phyloP scores from a whole-genome alignment of 2,113 vertebrate species.

The Cavia porcellus region DNA sequence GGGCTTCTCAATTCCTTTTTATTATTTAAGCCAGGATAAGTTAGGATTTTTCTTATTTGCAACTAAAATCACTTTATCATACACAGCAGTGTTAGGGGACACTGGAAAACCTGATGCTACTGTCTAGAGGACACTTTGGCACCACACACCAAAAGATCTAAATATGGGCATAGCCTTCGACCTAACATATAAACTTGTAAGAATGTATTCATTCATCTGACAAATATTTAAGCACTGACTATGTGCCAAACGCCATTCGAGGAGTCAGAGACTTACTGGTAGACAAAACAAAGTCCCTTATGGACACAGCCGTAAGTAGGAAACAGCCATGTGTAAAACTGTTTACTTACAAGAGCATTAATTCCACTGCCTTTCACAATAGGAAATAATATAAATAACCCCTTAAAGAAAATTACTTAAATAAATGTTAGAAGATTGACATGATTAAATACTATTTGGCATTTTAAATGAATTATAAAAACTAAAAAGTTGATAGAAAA shows the following conservation, averaged over 20 bases:
- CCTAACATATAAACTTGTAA: slow-evolving; percentile 16
- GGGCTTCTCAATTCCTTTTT: background rate
- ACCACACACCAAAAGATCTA: slow-evolving; percentile 5
- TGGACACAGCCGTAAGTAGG: background rate
- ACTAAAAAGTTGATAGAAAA: background rate
- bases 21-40: background rate
- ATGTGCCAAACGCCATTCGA: slow-evolving; percentile 7
- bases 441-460: slow-evolving; percentile 3
- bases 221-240: slow-evolving; percentile 55
- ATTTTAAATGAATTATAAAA: slow-evolving; percentile 54
- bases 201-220: slow-evolving; percentile 7
- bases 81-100: background rate
- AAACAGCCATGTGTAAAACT: slow-evolving; percentile 17
- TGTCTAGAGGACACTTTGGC: background rate
- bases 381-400: slow-evolving; percentile 3
- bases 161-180: background rate
- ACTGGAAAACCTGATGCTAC: background rate
- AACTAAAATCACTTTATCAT: slow-evolving; percentile 17
- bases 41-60: slow-evolving; percentile 36
- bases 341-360: background rate
- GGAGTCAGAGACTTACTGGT: background rate
- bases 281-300: background rate
- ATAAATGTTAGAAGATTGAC: background rate
- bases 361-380: background rate
- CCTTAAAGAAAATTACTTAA: background rate